Percentiles rank a stretch among this genome's conserved stretches.
phyloP scores from a whole-genome alignment of 2,113 vertebrate species.

The Cyprinodon tularosa region DNA sequence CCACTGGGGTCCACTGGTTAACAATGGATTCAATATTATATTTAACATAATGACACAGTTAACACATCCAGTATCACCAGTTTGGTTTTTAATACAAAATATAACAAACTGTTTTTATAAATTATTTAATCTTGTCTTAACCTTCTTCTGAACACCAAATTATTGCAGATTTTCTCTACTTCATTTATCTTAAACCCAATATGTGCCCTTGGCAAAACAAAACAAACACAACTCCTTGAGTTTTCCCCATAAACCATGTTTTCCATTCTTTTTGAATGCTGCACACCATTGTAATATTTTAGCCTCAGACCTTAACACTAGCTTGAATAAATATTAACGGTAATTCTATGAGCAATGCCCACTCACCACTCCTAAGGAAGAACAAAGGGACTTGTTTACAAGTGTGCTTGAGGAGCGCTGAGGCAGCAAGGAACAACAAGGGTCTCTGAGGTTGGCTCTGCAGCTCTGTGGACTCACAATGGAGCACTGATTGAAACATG shows the following conservation, averaged over 20 bases:
- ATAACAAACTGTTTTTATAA: neutral
- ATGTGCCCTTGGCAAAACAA: neutral
- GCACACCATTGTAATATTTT: constrained; percentile 36
- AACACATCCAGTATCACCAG: neutral
- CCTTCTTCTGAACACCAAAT: too few species aligned
- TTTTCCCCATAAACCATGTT: constrained; percentile 39
- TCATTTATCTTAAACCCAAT: constrained; percentile 17
- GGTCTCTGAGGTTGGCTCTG: constrained; percentile 39
- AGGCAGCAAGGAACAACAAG: constrained; percentile 23
- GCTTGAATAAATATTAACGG: constrained; percentile 73
- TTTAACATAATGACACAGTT: neutral
- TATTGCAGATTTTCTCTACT: too few species aligned
- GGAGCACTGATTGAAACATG: constrained; percentile 70
- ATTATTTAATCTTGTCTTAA: too few species aligned
- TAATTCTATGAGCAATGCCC: constrained; percentile 53
- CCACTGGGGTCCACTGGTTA: too few species aligned
- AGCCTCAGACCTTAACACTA: constrained; percentile 37
- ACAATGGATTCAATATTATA: neutral
- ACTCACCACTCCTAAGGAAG: constrained; percentile 44
- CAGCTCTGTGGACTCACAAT: constrained; percentile 57
- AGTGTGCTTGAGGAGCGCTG: constrained; percentile 44
- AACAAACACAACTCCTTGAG: constrained; percentile 31
- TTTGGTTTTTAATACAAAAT: neutral
- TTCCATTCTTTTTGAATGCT: constrained; percentile 36
- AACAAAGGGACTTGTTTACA: constrained; percentile 73